These are phyloP conservation scores for Drosophila busckii DNA, from an alignment of 1,140 invertebrate genomes.

Conservation along the genomic window DNA sequence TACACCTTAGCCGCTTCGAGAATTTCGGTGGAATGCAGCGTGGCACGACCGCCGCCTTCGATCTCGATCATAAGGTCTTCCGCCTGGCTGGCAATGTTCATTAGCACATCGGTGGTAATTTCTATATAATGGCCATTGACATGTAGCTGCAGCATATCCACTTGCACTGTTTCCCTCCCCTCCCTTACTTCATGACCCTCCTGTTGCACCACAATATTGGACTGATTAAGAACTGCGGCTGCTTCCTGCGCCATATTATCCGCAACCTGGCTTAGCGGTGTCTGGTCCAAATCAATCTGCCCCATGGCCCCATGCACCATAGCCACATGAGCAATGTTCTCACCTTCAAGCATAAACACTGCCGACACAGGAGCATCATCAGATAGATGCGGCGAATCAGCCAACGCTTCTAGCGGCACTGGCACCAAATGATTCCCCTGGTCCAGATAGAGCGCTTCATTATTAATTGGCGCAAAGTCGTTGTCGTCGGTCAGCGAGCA, in stretches of 20 bases:
- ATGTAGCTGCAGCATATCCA: slow-evolving; percentile 40
- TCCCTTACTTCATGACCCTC: background rate
- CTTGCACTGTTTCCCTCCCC: slow-evolving; percentile 24
- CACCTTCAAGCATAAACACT: slow-evolving; percentile 43
- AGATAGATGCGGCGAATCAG: slow-evolving; percentile 62
- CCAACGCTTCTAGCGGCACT: slow-evolving; percentile 62
- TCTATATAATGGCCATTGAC: slow-evolving; percentile 49
- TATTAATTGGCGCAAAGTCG: slow-evolving; percentile 85
- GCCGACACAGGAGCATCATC: slow-evolving; percentile 51
- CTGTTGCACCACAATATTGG: background rate
- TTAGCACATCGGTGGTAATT: slow-evolving; percentile 48
- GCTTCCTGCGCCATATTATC: too few relatives aligned
- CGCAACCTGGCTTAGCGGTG: slow-evolving; percentile 41
- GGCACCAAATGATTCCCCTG: slow-evolving; percentile 80
- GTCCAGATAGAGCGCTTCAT: slow-evolving; percentile 82
- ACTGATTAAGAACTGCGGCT: background rate
- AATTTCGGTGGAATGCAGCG: slow-evolving; percentile 45
- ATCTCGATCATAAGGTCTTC: slow-evolving; percentile 39
- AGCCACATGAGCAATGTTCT: slow-evolving; percentile 34
- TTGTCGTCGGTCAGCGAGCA: slow-evolving; percentile 84
- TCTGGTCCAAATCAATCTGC: slow-evolving; percentile 7
- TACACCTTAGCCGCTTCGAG: slow-evolving; percentile 54
- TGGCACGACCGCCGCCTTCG: slow-evolving; percentile 21
- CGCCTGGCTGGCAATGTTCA: slow-evolving; percentile 54
- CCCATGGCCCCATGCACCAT: slow-evolving; percentile 22